A percentile compares a stretch with the other conserved stretches of the same genome.
Conservation (phyloP, 2,797 vertebrate genomes). For the Acanthis flammea region DNA sequence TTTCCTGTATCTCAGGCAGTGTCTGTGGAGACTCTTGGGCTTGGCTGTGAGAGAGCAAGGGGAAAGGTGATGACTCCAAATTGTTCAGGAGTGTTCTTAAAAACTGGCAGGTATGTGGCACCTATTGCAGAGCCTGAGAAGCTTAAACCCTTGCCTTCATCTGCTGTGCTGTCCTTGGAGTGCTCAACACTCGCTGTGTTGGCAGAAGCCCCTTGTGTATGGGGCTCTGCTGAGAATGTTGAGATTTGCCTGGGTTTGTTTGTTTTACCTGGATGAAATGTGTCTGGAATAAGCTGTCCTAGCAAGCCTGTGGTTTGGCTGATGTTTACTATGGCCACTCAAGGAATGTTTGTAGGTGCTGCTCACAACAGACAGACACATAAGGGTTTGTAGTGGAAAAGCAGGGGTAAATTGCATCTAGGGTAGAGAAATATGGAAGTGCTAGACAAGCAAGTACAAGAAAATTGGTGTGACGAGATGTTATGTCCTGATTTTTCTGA, state of each 20-base stretch:
- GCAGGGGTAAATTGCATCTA: neutral
- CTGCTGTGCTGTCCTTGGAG: neutral
- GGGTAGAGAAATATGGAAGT: neutral
- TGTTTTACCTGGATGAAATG: neutral
- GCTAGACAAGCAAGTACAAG: neutral
- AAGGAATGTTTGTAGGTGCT: neutral
- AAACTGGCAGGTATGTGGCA: neutral
- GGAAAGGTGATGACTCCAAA: neutral
- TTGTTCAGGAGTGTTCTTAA: neutral
- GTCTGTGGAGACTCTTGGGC: neutral
- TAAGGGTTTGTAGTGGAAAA: neutral
- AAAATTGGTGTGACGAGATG: neutral
- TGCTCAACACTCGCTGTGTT: rapidly evolving
- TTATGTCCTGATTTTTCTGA: neutral
- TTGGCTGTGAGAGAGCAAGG: neutral
- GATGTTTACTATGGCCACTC: neutral
- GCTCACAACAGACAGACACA: neutral
- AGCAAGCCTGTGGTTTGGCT: neutral
- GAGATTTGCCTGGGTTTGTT: neutral
- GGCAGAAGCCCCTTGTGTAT: neutral
- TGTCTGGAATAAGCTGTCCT: neutral
- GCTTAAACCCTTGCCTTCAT: neutral
- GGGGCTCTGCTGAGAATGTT: neutral
- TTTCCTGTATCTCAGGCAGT: neutral
- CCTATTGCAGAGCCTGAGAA: neutral